Evolutionary conservation across 2,113 vertebrate species (phyloP), one percentile per base, ranked within the genome.

Genomic region (Prunella fulvescens): DNA sequence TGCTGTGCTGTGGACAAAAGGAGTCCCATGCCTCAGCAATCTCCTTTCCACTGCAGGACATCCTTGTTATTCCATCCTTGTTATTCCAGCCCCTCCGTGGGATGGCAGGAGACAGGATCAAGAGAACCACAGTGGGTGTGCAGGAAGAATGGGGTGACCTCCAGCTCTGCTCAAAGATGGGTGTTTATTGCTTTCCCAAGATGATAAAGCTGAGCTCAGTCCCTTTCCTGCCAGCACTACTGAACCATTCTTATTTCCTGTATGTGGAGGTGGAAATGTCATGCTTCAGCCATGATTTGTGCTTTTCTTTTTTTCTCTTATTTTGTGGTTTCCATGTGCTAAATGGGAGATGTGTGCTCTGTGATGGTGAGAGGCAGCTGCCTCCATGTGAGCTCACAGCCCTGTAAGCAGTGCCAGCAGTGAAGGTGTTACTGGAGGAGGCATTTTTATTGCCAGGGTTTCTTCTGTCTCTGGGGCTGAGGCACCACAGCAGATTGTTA

Each of bases 261-360:
- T 14, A 0, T 73, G 78, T 85, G 95, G 94, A 95, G 94, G 95
- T 93, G 93, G 95, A 85, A 90, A 96, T 65, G 74, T 90, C 56
- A 5, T 53, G 88, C 45, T 91, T 60, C 33, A 73, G 47, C 58
- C 33, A 8, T 24, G 70, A 72, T 74, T 61, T 33, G 25, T 15
- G 33, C 25, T 9, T 14, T 18, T 39, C n/a, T 19, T 42, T 10
- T 25, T 35, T 70, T 78, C 62, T 86, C 47, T 87, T 61, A 44
- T 65, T 92, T 44, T 96, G 84, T 90, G 89, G 95, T 96, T 96
- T 92, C 64, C 47, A 39, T 76, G 78, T 66, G 65, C 47, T 88
- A 25, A 51, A 88, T 78, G 78, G 79, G 73, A 90, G 87, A 54
- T 11, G 90, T 62, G 71, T 54, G 70, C 78, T 76, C 57, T 92